Evolutionary conservation across 2,797 vertebrate genomes (phyloP).

Genomic region (Enteromius viviparus): DNA sequence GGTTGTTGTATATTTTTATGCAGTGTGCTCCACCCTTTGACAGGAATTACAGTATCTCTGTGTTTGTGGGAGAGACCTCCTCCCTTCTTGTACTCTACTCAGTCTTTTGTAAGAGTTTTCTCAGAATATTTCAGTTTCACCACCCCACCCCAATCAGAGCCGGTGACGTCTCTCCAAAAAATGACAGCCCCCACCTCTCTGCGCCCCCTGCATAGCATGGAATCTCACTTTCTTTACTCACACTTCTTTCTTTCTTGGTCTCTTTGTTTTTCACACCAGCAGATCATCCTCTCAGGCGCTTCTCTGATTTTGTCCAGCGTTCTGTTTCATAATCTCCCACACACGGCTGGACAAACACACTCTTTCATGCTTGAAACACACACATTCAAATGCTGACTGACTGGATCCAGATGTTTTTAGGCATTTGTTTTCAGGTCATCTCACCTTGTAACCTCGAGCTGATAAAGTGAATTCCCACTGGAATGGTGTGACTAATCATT

Average conservation of each 20-base stretch:
- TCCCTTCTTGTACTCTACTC: slow-evolving; percentile 21
- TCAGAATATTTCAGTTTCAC: slow-evolving; percentile 71
- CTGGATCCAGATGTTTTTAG: slow-evolving; percentile 60
- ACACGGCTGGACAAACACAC: slow-evolving; percentile 53
- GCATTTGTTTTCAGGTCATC: slow-evolving; percentile 47
- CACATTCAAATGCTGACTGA: slow-evolving; percentile 31
- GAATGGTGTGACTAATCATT: slow-evolving; percentile 31
- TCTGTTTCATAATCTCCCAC: slow-evolving; percentile 58
- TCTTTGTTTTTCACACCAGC: slow-evolving; percentile 48
- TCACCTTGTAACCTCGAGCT: slow-evolving; percentile 37
- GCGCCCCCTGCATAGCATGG: slow-evolving; percentile 62
- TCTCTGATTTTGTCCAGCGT: slow-evolving; percentile 59
- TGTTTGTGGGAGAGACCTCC: slow-evolving; percentile 9
- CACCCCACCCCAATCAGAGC: slow-evolving; percentile 65
- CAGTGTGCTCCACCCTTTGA: slow-evolving; percentile 31
- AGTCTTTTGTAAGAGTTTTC: slow-evolving; percentile 55
- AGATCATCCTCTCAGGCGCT: slow-evolving; percentile 61
- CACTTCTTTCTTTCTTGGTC: not conserved
- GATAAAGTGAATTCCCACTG: slow-evolving; percentile 31
- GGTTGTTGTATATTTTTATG: slow-evolving; percentile 28
- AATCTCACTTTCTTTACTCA: slow-evolving; percentile 41
- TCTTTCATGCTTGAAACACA: slow-evolving; percentile 47
- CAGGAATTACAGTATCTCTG: slow-evolving; percentile 1
- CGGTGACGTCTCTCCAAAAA: slow-evolving; percentile 57
- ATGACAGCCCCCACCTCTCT: slow-evolving; percentile 69